Evolutionary conservation across 2,797 vertebrate species (phyloP).

Genomic region (Eupleurogrammus muticus): DNA sequence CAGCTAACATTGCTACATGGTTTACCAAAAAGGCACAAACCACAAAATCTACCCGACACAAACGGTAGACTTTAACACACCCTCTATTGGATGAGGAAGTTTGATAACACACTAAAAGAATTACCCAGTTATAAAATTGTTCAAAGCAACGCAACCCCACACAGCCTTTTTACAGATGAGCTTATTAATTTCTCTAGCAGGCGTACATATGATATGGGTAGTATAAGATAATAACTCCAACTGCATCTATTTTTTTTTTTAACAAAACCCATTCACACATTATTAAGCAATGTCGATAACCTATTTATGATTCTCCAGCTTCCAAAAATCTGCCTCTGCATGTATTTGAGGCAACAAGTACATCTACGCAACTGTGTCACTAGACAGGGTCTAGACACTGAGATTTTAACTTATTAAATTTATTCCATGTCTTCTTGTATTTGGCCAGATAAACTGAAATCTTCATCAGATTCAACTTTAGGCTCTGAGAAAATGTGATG

Average conservation of each 20-base stretch:
- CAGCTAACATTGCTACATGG: not conserved
- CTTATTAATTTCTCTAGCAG: not conserved
- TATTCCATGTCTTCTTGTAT: too few species aligned
- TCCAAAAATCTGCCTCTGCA: not conserved
- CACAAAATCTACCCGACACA: slow-evolving; percentile 2
- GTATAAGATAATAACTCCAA: not conserved
- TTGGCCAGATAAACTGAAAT: too few species aligned
- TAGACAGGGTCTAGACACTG: too few species aligned
- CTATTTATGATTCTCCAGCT: too few species aligned
- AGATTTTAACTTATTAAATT: too few species aligned
- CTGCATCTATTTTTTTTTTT: not conserved
- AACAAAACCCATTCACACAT: not conserved
- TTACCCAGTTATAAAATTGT: slow-evolving; percentile 6
- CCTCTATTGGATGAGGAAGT: slow-evolving; percentile 6
- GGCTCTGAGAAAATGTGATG: too few species aligned
- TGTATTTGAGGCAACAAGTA: not conserved
- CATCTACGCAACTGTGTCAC: too few species aligned
- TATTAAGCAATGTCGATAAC: not conserved
- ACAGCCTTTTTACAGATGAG: not conserved
- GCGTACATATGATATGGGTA: not conserved
- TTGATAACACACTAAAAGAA: slow-evolving; percentile 1
- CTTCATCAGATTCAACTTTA: too few species aligned
- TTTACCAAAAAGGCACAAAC: slow-evolving; percentile 18
- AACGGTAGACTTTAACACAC: slow-evolving; percentile 22
- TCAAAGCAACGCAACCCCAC: slow-evolving; percentile 15